phyloP scores from a whole-genome alignment of 2,113 vertebrate species.

The Ranitomeya variabilis region DNA sequence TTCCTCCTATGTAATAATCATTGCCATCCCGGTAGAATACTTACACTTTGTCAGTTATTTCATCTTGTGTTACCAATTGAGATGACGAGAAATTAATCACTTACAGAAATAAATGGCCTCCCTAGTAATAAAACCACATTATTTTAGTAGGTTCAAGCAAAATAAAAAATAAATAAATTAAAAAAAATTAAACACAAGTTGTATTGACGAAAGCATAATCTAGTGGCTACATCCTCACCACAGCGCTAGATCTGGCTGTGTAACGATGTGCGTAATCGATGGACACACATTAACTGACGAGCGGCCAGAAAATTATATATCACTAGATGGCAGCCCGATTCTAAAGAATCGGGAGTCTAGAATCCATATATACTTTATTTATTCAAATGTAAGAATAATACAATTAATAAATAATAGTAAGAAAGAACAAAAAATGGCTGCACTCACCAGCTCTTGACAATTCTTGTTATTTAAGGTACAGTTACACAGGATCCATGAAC shows the following conservation, averaged over 20 bases:
- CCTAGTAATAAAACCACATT: background rate
- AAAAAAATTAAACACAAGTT: background rate
- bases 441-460: too few relatives aligned
- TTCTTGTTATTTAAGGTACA: too few relatives aligned
- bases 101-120: background rate
- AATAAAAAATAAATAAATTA: background rate
- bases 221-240: background rate
- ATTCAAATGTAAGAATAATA: too few relatives aligned
- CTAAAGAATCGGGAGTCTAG: background rate
- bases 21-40: background rate
- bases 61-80: too few relatives aligned
- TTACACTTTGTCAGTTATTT: background rate
- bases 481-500: too few relatives aligned
- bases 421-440: too few relatives aligned
- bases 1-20: background rate
- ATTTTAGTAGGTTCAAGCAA: background rate
- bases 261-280: slow-evolving; percentile 19
- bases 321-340: too few relatives aligned
- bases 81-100: too few relatives aligned
- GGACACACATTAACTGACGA: slow-evolving; percentile 16
- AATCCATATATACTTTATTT: too few relatives aligned
- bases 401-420: too few relatives aligned
- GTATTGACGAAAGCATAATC: slow-evolving; percentile 15
- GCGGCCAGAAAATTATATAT: background rate
- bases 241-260: background rate